phyloP scores from a whole-genome alignment of 2,888 invertebrate species.

The Polydrusus cervinus region DNA sequence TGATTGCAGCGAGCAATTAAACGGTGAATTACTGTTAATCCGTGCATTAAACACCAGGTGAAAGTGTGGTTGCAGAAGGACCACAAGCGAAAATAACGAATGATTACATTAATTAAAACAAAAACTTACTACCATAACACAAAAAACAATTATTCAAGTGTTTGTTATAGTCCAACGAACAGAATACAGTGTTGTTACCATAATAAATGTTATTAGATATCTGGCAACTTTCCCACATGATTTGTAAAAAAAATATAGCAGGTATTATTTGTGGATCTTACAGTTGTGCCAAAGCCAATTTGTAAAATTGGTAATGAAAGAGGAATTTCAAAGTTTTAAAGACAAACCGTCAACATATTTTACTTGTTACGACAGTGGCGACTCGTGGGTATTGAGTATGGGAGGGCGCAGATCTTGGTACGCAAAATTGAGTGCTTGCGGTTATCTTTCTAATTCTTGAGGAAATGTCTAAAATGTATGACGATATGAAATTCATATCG shows the following conservation, averaged over 20 bases:
- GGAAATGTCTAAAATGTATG: too few relatives aligned
- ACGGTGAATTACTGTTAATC: background rate
- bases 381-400: too few relatives aligned
- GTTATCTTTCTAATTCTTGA: too few relatives aligned
- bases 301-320: background rate
- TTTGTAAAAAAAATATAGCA: background rate
- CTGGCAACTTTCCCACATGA: conserved; percentile 17
- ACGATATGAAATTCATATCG: too few relatives aligned
- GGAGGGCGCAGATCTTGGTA: too few relatives aligned
- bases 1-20: background rate
- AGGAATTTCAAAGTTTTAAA: background rate
- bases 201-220: conserved; percentile 10
- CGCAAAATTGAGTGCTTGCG: too few relatives aligned
- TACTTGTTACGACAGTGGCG: background rate
- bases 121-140: conserved; percentile 9
- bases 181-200: background rate
- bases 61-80: background rate
- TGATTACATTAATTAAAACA: conserved; percentile 19
- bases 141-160: conserved; percentile 15
- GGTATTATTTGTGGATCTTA: conserved; percentile 11
- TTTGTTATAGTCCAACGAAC: conserved; percentile 5
- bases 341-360: background rate
- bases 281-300: background rate
- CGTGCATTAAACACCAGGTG: background rate
- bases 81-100: conserved; percentile 8